Evolutionary conservation across 2,797 vertebrate genomes (phyloP).

Genomic region (Ambastaia sidthimunki): DNA sequence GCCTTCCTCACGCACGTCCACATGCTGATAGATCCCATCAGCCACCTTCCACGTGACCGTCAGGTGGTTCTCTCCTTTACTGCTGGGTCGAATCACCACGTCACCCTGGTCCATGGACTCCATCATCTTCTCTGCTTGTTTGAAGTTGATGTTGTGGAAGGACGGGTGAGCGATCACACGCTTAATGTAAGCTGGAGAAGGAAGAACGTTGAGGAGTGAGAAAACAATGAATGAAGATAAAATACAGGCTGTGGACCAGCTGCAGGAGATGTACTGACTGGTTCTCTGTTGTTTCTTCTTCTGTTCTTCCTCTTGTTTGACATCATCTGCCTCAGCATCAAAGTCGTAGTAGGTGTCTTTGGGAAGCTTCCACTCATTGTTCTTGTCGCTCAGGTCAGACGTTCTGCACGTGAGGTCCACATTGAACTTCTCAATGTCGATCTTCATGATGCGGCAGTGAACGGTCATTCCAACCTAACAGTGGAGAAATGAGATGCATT

Average conservation of each 20-base stretch:
- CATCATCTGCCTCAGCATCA: conserved; percentile 90
- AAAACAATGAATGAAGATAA: too few species aligned
- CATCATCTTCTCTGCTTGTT: conserved; percentile 99
- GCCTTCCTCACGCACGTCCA: conserved; percentile 96
- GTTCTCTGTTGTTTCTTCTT: conserved; percentile 97
- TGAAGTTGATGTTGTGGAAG: conserved; percentile 99
- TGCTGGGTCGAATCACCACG: conserved; percentile 95
- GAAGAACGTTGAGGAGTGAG: background rate
- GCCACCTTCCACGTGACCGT: conserved; percentile 99
- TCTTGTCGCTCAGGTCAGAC: conserved; percentile 95
- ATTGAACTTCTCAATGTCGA: conserved; percentile 98
- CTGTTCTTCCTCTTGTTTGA: conserved; percentile 91
- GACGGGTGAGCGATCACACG: conserved; percentile 98
- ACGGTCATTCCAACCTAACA: conserved; percentile 96
- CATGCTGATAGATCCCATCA: conserved; percentile 96
- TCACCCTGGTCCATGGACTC: conserved; percentile 98
- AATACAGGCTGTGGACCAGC: too few species aligned
- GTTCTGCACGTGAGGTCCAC: conserved; percentile 97
- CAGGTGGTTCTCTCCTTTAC: conserved; percentile 97
- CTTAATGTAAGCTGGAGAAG: conserved; percentile 90
- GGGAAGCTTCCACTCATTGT: conserved; percentile 97
- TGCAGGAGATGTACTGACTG: conserved; percentile 81
- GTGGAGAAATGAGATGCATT: background rate
- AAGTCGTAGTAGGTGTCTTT: conserved; percentile 98
- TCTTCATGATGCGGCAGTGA: conserved; percentile 99